phyloP scores from a whole-genome alignment of 53 echinoderm and acorn worm species.

The Henricia sp. region DNA sequence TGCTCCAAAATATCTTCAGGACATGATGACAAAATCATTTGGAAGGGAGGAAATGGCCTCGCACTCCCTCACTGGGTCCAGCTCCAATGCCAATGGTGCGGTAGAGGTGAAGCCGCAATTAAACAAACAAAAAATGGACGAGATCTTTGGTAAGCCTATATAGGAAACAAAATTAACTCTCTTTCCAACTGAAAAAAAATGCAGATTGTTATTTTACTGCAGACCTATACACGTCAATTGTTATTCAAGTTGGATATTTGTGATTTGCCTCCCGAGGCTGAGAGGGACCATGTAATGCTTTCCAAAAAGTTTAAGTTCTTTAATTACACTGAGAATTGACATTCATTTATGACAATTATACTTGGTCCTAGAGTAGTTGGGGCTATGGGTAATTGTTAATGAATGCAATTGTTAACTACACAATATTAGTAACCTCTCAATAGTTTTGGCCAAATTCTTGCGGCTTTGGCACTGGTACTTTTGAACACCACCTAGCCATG shows the following conservation, averaged over 20 bases:
- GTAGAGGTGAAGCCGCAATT: slow-evolving; percentile 25
- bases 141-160: slow-evolving; percentile 45
- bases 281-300: not conserved
- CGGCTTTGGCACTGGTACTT: not conserved
- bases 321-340: not conserved
- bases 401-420: not conserved
- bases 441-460: not conserved
- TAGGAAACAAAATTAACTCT: slow-evolving; percentile 19
- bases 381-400: slow-evolving; percentile 1
- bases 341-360: not conserved
- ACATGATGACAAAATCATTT: slow-evolving; percentile 33
- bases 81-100: slow-evolving; percentile 31
- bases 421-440: not conserved
- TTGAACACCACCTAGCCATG: not conserved
- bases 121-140: slow-evolving; percentile 5
- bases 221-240: not conserved
- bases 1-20: not conserved
- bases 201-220: too few relatives aligned
- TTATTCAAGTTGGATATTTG: not conserved
- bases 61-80: slow-evolving; percentile 33
- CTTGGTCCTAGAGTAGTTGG: not conserved
- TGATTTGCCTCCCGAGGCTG: not conserved
- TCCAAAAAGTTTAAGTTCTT: not conserved
- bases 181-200: not conserved
- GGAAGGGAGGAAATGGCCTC: slow-evolving; percentile 39